Conservation (phyloP, 2,113 vertebrate genomes). For the Oophaga pumilio region DNA sequence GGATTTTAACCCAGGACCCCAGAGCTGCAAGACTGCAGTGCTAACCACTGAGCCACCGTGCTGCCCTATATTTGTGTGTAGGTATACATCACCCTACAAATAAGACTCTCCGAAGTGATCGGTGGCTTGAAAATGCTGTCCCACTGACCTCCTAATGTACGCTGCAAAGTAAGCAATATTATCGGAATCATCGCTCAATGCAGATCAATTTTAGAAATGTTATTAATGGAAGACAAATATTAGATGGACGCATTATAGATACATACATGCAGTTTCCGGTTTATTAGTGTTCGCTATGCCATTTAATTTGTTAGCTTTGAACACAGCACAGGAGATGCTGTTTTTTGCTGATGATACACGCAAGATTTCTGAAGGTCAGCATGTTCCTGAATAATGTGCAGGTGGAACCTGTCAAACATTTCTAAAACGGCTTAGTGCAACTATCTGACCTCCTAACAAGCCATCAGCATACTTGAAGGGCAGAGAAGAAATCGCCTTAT, state of each 20-base stretch:
- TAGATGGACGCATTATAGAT: neutral
- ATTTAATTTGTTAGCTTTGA: neutral
- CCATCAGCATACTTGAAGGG: constrained; percentile 11
- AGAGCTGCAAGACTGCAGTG: too few relatives aligned
- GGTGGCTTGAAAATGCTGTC: too few relatives aligned
- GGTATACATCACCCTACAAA: too few relatives aligned
- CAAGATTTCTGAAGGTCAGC: constrained; percentile 18
- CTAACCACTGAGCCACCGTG: too few relatives aligned
- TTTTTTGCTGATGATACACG: constrained; percentile 25
- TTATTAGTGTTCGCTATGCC: neutral
- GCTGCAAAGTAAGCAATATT: neutral
- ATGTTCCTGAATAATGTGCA: constrained; percentile 20
- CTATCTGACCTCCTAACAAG: neutral
- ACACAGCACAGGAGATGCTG: neutral
- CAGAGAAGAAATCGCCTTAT: neutral
- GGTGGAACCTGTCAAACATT: constrained; percentile 26
- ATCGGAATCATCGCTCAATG: neutral
- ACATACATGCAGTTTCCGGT: neutral
- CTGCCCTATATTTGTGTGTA: too few relatives aligned
- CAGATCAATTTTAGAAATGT: neutral
- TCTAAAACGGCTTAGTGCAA: neutral
- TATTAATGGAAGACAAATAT: neutral
- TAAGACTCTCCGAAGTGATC: too few relatives aligned
- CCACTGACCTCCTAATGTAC: neutral
- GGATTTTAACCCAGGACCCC: too few relatives aligned